A percentile compares a stretch with the other conserved stretches of the same genome.
Evolutionary conservation across 2,888 invertebrate genomes (phyloP).

Genomic region (Monochamus alternatus): DNA sequence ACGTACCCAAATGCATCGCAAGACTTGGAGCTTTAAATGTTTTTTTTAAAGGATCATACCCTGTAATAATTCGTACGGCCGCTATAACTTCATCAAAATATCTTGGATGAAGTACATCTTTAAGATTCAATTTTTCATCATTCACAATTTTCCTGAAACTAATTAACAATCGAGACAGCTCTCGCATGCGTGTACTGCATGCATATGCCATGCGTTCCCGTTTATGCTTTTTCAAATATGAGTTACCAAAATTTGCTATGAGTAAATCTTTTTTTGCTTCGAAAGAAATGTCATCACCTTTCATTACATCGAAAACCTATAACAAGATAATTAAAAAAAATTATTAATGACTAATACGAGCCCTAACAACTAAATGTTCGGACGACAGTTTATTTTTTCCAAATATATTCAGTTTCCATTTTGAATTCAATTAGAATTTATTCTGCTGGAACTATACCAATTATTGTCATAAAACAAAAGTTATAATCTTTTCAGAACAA

Average conservation of each 20-base stretch:
- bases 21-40: conserved; percentile 6
- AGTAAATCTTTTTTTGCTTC: conserved; percentile 43
- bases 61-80: conserved; percentile 39
- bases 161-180: conserved; percentile 42
- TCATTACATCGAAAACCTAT: too few species aligned
- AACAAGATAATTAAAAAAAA: too few species aligned
- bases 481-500: too few species aligned
- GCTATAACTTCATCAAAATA: conserved; percentile 38
- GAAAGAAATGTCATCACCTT: too few species aligned
- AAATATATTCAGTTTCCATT: too few species aligned
- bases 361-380: too few species aligned
- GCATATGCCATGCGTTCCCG: conserved; percentile 33
- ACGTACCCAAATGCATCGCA: too few species aligned
- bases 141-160: conserved; percentile 24
- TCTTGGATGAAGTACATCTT: conserved; percentile 27
- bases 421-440: too few species aligned
- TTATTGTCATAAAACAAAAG: too few species aligned
- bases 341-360: too few species aligned
- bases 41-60: conserved; percentile 45
- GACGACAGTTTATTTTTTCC: too few species aligned
- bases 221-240: conserved; percentile 42
- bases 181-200: conserved; percentile 43
- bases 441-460: too few species aligned
- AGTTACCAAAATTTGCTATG: conserved; percentile 42
- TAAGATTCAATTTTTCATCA: neutral